Evolutionary conservation across 2,113 vertebrate species (phyloP).

Genomic region (Laticauda colubrina): DNA sequence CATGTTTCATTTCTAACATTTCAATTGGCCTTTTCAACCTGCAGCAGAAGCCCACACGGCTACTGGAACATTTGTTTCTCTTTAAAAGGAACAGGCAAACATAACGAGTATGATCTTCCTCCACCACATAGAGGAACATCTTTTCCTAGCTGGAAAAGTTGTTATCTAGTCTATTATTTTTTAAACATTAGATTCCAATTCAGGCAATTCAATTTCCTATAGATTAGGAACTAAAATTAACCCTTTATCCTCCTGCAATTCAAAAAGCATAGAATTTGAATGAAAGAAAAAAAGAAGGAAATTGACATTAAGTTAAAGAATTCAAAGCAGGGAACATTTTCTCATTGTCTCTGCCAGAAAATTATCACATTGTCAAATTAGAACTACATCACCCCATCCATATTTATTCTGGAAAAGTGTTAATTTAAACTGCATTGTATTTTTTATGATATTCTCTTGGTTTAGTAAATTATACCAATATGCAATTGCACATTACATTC

Average conservation of each 20-base stretch:
- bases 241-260: neutral
- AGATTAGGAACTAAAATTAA: neutral
- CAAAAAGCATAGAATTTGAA: neutral
- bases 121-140: neutral
- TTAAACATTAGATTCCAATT: neutral
- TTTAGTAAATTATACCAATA: conserved; percentile 5
- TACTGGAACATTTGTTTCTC: neutral
- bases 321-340: neutral
- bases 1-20: neutral
- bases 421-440: neutral
- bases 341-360: neutral
- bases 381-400: neutral
- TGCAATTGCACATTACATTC: neutral
- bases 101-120: neutral
- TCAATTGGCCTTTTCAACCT: neutral
- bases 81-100: neutral
- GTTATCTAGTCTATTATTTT: neutral
- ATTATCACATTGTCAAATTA: neutral
- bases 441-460: neutral
- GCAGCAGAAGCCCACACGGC: neutral
- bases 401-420: neutral
- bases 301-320: neutral
- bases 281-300: neutral
- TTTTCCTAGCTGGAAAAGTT: neutral
- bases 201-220: neutral